Conservation (phyloP, 2,797 vertebrate genomes). For the Semaprochilodus insignis region DNA sequence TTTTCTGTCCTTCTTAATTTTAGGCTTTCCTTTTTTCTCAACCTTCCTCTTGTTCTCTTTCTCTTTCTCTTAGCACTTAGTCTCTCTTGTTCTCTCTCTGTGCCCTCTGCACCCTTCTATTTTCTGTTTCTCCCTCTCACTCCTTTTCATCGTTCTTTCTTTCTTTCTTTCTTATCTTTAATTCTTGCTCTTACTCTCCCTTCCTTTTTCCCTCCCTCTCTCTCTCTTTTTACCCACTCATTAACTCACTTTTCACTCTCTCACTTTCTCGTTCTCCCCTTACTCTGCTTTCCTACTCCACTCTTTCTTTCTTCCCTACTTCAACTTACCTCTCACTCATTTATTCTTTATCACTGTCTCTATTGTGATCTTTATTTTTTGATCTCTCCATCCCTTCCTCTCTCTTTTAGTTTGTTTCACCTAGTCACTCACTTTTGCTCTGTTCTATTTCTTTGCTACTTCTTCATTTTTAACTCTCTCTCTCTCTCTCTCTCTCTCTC, state of each 20-base stretch:
- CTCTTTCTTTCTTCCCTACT: background rate
- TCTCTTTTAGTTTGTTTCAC: too few species aligned
- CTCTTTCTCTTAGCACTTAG: too few species aligned
- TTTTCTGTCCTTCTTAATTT: background rate
- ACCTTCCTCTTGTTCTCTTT: background rate
- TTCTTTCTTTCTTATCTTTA: too few species aligned
- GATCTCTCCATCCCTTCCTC: too few species aligned
- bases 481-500: background rate
- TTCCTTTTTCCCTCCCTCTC: background rate
- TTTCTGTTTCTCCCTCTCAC: too few species aligned
- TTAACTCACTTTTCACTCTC: too few species aligned
- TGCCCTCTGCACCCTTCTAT: too few species aligned
- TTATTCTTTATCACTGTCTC: too few species aligned
- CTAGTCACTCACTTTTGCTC: background rate
- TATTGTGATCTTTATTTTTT: too few species aligned
- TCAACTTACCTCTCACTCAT: slow-evolving; percentile 1
- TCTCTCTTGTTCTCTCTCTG: too few species aligned
- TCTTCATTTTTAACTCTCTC: too few species aligned
- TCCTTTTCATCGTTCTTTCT: too few species aligned
- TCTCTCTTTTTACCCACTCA: background rate
- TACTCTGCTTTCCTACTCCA: background rate
- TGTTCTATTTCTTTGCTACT: background rate
- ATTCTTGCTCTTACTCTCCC: background rate
- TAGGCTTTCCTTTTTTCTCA: background rate
- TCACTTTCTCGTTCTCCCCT: background rate